These are phyloP conservation scores for cattle (Bos taurus) DNA, from an alignment of 2,113 vertebrate species.

Conservation along the genomic window DNA sequence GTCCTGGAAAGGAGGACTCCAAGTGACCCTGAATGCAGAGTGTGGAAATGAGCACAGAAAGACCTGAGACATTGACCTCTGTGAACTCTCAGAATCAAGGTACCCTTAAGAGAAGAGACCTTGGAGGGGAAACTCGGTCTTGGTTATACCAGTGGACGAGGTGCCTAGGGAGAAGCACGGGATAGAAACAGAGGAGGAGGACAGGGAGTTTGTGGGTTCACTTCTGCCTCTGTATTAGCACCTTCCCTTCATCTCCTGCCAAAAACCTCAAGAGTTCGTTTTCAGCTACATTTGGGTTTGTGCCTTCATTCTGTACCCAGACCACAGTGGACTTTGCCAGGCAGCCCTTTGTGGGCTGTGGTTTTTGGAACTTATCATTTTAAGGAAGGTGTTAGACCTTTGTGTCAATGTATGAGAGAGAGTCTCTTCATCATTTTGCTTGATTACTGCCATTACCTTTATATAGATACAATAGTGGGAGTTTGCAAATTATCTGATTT, in stretches of 20 bases:
- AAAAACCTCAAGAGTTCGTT: not conserved
- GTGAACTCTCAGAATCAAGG: not conserved
- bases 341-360: not conserved
- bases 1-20: not conserved
- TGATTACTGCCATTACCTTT: not conserved
- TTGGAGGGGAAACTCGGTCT: not conserved
- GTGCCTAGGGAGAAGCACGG: not conserved
- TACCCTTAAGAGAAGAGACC: not conserved
- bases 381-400: constrained; percentile 8
- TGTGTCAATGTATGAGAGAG: not conserved
- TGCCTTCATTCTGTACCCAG: constrained; percentile 13
- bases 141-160: not conserved
- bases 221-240: not conserved
- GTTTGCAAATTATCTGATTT: constrained; percentile 41
- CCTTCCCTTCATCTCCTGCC: constrained; percentile 25
- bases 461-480: constrained; percentile 21
- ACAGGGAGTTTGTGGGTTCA: not conserved
- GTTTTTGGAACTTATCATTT: not conserved
- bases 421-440: constrained; percentile 44
- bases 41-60: not conserved
- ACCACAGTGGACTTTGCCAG: not conserved
- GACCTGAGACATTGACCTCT: not conserved
- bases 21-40: not conserved
- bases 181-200: not conserved
- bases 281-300: not conserved